These are phyloP conservation scores for Caerostris extrusa DNA, from an alignment of 1,140 invertebrate genomes.

Conservation along the genomic window DNA sequence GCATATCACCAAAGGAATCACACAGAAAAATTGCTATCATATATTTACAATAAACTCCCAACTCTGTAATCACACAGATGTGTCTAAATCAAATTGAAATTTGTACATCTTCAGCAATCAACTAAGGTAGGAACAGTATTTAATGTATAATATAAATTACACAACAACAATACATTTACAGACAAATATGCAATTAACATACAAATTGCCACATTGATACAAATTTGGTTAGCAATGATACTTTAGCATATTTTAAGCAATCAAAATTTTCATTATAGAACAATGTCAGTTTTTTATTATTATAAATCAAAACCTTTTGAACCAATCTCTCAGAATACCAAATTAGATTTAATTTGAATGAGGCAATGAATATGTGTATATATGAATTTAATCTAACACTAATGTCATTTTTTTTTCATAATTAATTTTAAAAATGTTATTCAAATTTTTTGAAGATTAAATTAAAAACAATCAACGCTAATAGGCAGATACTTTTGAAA, in stretches of 20 bases:
- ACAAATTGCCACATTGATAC: neutral
- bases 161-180: neutral
- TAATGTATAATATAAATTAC: neutral
- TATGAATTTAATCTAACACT: too few species aligned
- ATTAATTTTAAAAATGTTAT: too few species aligned
- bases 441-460: too few species aligned
- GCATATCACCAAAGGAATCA: neutral
- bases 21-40: neutral
- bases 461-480: too few species aligned
- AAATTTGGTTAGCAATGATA: neutral
- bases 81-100: neutral
- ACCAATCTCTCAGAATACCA: too few species aligned
- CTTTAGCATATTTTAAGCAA: neutral
- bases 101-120: constrained; percentile 11
- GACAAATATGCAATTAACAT: neutral
- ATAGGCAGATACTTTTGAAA: too few species aligned
- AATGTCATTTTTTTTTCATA: too few species aligned
- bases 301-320: too few species aligned
- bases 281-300: too few species aligned
- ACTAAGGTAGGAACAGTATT: constrained; percentile 4
- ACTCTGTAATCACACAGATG: neutral
- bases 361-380: too few species aligned
- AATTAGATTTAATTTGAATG: too few species aligned
- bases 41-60: constrained; percentile 22
- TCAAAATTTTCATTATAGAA: too few species aligned